These are phyloP conservation scores for Helicoverpa armigera DNA, from an alignment of 1,140 invertebrate genomes.

Conservation along the genomic window DNA sequence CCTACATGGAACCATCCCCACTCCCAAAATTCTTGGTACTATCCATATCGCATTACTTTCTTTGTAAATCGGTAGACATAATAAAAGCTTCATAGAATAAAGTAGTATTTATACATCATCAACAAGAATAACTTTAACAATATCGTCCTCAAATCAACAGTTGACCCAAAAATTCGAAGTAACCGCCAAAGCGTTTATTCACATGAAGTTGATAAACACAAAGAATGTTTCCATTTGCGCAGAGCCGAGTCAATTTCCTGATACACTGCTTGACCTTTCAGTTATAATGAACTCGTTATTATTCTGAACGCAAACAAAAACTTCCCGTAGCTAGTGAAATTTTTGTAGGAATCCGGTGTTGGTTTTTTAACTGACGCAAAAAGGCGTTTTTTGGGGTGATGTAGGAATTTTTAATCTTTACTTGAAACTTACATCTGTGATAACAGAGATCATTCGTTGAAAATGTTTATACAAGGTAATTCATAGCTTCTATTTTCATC, in stretches of 20 bases:
- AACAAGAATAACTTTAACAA: background rate
- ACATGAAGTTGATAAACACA: constrained; percentile 13
- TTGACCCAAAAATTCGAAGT: background rate
- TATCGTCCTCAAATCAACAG: background rate
- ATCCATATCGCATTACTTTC: too few species aligned
- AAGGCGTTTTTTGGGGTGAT: background rate
- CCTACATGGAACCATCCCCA: too few species aligned
- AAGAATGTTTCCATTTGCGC: constrained; percentile 28
- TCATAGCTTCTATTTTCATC: background rate
- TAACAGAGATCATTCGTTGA: too few species aligned
- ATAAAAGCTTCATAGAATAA: too few species aligned
- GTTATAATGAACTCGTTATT: constrained; percentile 27
- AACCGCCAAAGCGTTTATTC: background rate
- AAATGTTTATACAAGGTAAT: background rate
- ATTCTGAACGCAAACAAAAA: constrained; percentile 19
- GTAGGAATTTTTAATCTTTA: background rate
- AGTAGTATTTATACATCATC: too few species aligned
- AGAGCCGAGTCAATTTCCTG: constrained; percentile 10
- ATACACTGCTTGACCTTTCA: constrained; percentile 44
- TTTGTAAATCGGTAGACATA: too few species aligned
- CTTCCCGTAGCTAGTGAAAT: constrained; percentile 1
- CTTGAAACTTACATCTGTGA: too few species aligned
- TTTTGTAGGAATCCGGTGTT: background rate
- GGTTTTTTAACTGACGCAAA: too few species aligned
- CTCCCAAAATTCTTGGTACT: too few species aligned